Conservation (phyloP, 1,140 invertebrate genomes). For the Pomacea maculata region DNA sequence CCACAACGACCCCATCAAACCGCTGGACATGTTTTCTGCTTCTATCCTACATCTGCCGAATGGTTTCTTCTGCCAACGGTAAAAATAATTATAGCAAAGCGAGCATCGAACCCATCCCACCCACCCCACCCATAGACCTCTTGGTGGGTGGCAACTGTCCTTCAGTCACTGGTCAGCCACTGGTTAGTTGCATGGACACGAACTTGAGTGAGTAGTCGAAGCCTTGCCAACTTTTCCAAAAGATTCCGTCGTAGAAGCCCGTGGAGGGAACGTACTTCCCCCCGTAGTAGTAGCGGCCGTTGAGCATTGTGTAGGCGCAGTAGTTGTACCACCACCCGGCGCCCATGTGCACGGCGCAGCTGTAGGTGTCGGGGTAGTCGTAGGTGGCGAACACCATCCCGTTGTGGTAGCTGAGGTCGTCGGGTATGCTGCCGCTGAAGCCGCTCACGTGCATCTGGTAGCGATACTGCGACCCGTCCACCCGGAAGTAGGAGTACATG, state of each 20-base stretch:
- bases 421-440: conserved; percentile 25
- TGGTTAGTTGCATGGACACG: conserved; percentile 40
- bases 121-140: too few relatives aligned
- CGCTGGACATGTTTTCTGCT: too few relatives aligned
- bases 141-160: too few relatives aligned
- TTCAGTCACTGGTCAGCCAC: too few relatives aligned
- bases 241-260: conserved; percentile 52
- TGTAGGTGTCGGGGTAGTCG: conserved; percentile 21
- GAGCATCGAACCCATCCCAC: too few relatives aligned
- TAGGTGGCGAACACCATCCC: conserved; percentile 36
- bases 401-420: conserved; percentile 44
- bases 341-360: conserved; percentile 39
- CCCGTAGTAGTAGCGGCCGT: conserved; percentile 49
- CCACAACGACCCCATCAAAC: too few relatives aligned
- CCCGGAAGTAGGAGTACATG: conserved; percentile 39
- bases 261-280: conserved; percentile 45
- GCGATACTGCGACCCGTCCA: conserved; percentile 16
- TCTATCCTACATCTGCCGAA: too few relatives aligned
- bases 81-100: too few relatives aligned
- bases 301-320: conserved; percentile 47
- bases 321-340: conserved; percentile 60
- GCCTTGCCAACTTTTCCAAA: conserved; percentile 50
- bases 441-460: conserved; percentile 30
- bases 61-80: too few relatives aligned
- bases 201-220: conserved; percentile 51